Conservation (phyloP, 2,113 vertebrate species). For the Pituophis catenifer region DNA sequence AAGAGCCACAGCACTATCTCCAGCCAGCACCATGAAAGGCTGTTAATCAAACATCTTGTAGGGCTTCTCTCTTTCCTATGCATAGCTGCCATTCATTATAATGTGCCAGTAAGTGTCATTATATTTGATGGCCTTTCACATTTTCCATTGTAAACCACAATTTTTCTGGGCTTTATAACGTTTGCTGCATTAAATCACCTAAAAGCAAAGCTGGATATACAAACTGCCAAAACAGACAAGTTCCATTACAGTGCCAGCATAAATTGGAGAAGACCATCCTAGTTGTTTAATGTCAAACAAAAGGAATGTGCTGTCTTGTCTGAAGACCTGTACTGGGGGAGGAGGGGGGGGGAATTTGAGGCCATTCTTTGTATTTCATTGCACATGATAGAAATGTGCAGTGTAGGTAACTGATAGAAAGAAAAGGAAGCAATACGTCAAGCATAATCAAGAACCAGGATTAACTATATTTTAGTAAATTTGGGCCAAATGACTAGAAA, state of each 20-base stretch:
- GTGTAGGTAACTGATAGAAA: background rate
- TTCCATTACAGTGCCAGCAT: slow-evolving; percentile 34
- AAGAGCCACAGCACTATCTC: slow-evolving; percentile 26
- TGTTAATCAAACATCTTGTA: background rate
- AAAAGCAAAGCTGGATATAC: slow-evolving; percentile 23
- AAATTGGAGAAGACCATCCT: slow-evolving; percentile 10
- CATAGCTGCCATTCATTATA: slow-evolving; percentile 50
- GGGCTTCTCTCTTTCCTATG: slow-evolving; percentile 9
- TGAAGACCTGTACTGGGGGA: background rate
- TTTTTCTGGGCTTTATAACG: slow-evolving; percentile 44
- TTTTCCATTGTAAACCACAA: slow-evolving; percentile 43
- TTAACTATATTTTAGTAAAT: background rate
- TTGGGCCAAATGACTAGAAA: background rate
- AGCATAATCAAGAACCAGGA: background rate
- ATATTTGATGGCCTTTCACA: slow-evolving; percentile 45
- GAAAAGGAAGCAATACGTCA: background rate
- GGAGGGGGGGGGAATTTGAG: background rate
- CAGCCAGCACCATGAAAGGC: slow-evolving; percentile 26
- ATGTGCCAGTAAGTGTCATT: slow-evolving; percentile 30
- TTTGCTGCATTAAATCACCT: slow-evolving; percentile 25
- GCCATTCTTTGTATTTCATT: background rate
- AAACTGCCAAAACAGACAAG: slow-evolving; percentile 12
- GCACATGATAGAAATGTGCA: background rate
- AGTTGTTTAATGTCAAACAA: background rate
- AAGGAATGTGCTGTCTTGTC: slow-evolving; percentile 18